Evolutionary conservation across 2,113 vertebrate species (phyloP), one percentile per base, ranked within the genome.

Genomic region (Kryptolebias marmoratus): DNA sequence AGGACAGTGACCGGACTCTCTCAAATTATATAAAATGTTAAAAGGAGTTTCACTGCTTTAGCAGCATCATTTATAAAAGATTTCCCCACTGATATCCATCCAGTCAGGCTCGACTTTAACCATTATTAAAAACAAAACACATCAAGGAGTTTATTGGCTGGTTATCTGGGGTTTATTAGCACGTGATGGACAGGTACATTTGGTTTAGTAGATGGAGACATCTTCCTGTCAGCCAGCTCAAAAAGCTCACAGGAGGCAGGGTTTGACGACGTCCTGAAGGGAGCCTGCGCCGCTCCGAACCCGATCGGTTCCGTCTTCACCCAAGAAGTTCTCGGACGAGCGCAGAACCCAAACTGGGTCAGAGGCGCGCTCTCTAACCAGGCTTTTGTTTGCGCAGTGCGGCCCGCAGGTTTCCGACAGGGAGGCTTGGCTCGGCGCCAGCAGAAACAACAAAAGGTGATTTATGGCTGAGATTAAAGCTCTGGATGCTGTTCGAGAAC

Each of bases 391-490:
- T 31, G 32, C 47, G 59, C 78, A 72, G 52, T 71, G 69, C 82
- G 73, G 84, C 86, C 78, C 76, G 70, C 39, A 79, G 72, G 36
- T 80, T 80, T 62, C 80, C 69, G 64, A 42, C 59, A 6, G 68
- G 22, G 68, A 79, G 31, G 48, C 16, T 61, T 77, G 78, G 79
- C 83, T 77, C 82, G 5, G 31, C 28, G 79, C 68, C 77, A 83
- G 50, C 79, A 67, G 12, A n/a, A 67, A 75, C 49, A 89, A 62
- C 66, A 80, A 73, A 75, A 62, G 32, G 64, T 8, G 54, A 57
- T 60, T 63, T 11, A 13, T 8, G 16, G 63, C 36, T 59, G n/a
- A 50, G 61, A 67, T 57, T 22, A 58, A 2, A 16, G 16, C 30
- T 39, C 58, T 27, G 56, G 32, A 28, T 4, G 12, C 27, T 1